Conservation (phyloP, 2,888 invertebrate genomes). For the Penaeus monodon region DNA sequence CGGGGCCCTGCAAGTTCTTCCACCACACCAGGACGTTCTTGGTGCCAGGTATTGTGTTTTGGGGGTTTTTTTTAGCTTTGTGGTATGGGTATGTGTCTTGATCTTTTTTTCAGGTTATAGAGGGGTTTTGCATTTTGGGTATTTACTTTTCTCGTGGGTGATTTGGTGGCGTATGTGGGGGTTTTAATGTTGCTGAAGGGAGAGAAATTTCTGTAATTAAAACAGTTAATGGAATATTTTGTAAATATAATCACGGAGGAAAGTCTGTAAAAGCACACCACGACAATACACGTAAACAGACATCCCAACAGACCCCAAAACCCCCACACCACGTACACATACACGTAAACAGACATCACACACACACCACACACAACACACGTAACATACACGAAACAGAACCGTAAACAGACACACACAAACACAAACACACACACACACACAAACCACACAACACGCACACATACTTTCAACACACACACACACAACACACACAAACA, state of each 20-base stretch:
- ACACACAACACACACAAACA: constrained; percentile 17
- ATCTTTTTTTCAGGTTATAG: neutral
- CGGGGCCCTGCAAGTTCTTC: constrained; percentile 87
- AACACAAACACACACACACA: too few species aligned
- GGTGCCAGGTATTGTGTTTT: constrained; percentile 33
- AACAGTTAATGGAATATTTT: neutral
- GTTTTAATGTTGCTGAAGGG: neutral
- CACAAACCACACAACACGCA: constrained; percentile 6
- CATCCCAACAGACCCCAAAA: neutral
- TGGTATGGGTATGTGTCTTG: too few species aligned
- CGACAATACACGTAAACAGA: constrained; percentile 2
- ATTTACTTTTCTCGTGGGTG: neutral
- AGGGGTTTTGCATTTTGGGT: too few species aligned
- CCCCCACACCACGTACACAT: neutral
- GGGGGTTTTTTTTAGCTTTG: neutral
- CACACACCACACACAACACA: too few species aligned
- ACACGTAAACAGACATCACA: constrained; percentile 11
- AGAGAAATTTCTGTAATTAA: neutral
- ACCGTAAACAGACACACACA: too few species aligned
- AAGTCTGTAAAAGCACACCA: neutral
- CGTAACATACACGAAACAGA: too few species aligned
- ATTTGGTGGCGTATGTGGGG: neutral
- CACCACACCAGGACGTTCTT: constrained; percentile 73
- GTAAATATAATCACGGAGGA: neutral
- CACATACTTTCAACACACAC: constrained; percentile 11